A percentile compares a stretch with the other conserved stretches of the same genome.
Evolutionary conservation across 2,797 vertebrate genomes (phyloP).

Genomic region (Lophotriccus pileatus): DNA sequence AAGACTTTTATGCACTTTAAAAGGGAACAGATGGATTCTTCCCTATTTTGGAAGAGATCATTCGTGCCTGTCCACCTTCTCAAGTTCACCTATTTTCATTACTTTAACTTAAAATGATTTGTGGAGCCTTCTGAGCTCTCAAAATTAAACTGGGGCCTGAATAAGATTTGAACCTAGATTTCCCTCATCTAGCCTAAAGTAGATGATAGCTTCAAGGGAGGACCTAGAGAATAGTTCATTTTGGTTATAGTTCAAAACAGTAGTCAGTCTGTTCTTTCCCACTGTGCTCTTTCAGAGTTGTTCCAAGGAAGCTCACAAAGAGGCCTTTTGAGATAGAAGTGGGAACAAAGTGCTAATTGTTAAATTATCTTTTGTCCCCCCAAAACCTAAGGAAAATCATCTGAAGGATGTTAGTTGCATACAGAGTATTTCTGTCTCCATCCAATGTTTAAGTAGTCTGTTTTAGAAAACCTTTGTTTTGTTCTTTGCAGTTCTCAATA

Average conservation of each 20-base stretch:
- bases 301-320: slow-evolving; percentile 60
- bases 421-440: slow-evolving; percentile 60
- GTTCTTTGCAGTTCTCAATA: slow-evolving; percentile 46
- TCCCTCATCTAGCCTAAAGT: slow-evolving; percentile 46
- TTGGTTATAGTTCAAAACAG: slow-evolving; percentile 59
- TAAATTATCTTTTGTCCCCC: slow-evolving; percentile 46
- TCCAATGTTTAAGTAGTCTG: slow-evolving; percentile 63
- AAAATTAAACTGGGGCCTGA: slow-evolving; percentile 57
- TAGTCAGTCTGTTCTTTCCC: slow-evolving; percentile 55
- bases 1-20: slow-evolving; percentile 61
- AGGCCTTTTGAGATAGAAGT: slow-evolving; percentile 53
- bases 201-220: slow-evolving; percentile 53
- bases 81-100: slow-evolving; percentile 68
- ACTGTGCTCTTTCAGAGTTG: slow-evolving; percentile 53
- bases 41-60: slow-evolving; percentile 57
- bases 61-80: slow-evolving; percentile 64
- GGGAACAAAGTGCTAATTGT: slow-evolving; percentile 71
- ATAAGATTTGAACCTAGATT: slow-evolving; percentile 66
- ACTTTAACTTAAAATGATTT: slow-evolving; percentile 66
- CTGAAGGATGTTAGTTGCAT: slow-evolving; percentile 60
- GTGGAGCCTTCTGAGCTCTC: slow-evolving; percentile 61
- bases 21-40: slow-evolving; percentile 67
- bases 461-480: slow-evolving; percentile 62
- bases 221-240: slow-evolving; percentile 61
- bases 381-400: slow-evolving; percentile 52